Percentiles rank a stretch among this genome's conserved stretches.
Evolutionary conservation across 92 coral and sea anemone genomes (phyloP).

Genomic region (Ricordea florida): DNA sequence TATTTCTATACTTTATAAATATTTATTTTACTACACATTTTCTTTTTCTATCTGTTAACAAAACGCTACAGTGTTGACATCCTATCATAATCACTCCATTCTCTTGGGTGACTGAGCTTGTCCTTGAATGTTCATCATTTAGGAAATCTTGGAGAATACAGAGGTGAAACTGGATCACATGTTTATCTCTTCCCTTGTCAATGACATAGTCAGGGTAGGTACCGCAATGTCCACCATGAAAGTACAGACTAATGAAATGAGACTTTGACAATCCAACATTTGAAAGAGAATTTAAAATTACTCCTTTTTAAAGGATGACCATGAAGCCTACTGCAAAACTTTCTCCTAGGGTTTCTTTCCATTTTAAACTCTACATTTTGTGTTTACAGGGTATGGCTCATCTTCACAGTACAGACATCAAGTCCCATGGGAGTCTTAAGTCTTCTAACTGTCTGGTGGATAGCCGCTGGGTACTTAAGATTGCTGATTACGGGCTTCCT

Average conservation of each 20-base stretch:
- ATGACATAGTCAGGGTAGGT: slow-evolving; percentile 63
- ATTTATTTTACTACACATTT: no score
- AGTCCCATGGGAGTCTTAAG: slow-evolving; percentile 76
- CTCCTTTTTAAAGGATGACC: no score
- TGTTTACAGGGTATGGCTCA: slow-evolving; percentile 71
- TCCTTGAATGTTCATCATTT: background rate
- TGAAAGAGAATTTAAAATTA: no score
- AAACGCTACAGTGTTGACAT: no score
- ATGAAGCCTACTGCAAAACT: no score
- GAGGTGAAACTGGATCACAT: slow-evolving; percentile 63
- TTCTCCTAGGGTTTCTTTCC: background rate
- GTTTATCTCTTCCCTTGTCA: slow-evolving; percentile 58
- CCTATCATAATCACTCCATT: no score
- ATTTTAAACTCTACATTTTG: background rate
- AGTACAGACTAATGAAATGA: no score
- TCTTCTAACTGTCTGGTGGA: slow-evolving; percentile 80
- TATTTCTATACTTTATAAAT: no score
- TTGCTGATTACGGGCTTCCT: slow-evolving; percentile 81
- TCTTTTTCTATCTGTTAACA: no score
- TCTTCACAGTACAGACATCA: slow-evolving; percentile 73
- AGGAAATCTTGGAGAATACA: slow-evolving; percentile 59
- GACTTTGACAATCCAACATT: background rate
- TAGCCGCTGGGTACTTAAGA: slow-evolving; percentile 82
- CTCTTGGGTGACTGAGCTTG: background rate
- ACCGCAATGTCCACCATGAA: no score